Base-by-base conservation (phyloP, 1,140 invertebrate species). In the Drosophila nebulosa region DNA sequence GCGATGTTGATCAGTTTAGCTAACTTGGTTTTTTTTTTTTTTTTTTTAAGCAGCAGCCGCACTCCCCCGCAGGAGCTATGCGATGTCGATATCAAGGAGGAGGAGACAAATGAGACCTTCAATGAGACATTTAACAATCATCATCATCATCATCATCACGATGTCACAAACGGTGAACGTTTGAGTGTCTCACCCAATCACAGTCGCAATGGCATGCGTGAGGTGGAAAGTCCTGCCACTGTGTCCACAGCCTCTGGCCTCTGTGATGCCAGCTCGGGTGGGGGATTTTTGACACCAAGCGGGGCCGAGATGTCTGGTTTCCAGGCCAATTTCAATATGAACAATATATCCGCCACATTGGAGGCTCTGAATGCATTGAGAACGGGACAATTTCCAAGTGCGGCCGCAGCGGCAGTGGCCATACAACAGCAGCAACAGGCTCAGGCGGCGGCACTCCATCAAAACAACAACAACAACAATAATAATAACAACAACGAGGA, bases 71-170 rank as follows among this genome's bases (percentile, higher is more conserved):
- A 91, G 61, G 90, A 91, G 27, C 70, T 90, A 9, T 91, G 90
- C 71, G 90, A 91, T 53, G 86, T 91, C 63, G 90, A 91, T 55
- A 91, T 91, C 58, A 91, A 91, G 63, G 90, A 91, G 60, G 83
- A 86, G 75, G 90, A 91, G 62, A 89, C 66, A 26, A 90, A 89
- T 62, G 89, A 90, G 66, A 90, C 89, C 70, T 90, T 90, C 36
- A 91, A 89, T 46, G 89, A 90, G 58, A 86, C 74, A 51, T 86
- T 62, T 58, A 86, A 88, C 55, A 79, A 69, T 70, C 74, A 64
- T 14, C 39, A 46, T 46, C 39, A 46, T n/a, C 39, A 21, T n/a
- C 60, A 60, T 57, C 65, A 83, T 62, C 89, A 42, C 35, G 84
- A 89, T n/a, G 52, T 89, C 0, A 53, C 64, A 35, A 70, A 76